These are phyloP conservation scores for Porites lobata DNA, from an alignment of 92 coral and sea anemone species.

Conservation along the genomic window DNA sequence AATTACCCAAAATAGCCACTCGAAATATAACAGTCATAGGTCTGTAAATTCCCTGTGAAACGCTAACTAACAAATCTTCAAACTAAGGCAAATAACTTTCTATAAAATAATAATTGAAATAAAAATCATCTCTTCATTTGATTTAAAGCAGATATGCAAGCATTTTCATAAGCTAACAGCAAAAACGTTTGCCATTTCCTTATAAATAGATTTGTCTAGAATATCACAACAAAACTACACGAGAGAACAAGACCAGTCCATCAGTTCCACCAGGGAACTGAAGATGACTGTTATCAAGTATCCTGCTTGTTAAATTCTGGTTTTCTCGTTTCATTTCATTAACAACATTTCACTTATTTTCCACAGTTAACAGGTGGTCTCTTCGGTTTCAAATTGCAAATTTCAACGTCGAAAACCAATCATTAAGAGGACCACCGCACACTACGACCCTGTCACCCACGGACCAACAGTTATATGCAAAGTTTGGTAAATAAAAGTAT, in stretches of 20 bases:
- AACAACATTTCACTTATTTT: too few relatives aligned
- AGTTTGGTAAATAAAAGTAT: too few relatives aligned
- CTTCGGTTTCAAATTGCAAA: too few relatives aligned
- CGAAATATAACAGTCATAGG: conserved; percentile 8
- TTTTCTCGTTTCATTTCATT: background rate
- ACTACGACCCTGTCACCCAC: too few relatives aligned
- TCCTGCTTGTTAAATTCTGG: conserved; percentile 30
- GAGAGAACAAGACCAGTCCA: conserved; percentile 15
- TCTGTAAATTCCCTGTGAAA: background rate
- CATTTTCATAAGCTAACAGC: background rate
- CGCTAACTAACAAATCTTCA: background rate
- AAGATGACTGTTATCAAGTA: conserved; percentile 22
- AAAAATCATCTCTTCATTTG: background rate
- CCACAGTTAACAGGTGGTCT: too few relatives aligned
- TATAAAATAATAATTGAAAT: too few relatives aligned
- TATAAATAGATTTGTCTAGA: background rate
- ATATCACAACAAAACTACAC: conserved; percentile 2
- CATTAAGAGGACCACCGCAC: too few relatives aligned
- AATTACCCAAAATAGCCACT: background rate
- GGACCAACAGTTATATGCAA: too few relatives aligned
- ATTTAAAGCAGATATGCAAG: background rate
- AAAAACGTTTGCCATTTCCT: background rate
- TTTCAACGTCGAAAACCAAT: too few relatives aligned
- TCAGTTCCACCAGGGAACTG: conserved; percentile 32
- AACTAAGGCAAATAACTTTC: background rate